Percentiles rank a stretch among this genome's conserved stretches.
These are phyloP conservation scores for Pristionchus entomophagus DNA, from an alignment of 2,888 invertebrate species.

Conservation along the genomic window DNA sequence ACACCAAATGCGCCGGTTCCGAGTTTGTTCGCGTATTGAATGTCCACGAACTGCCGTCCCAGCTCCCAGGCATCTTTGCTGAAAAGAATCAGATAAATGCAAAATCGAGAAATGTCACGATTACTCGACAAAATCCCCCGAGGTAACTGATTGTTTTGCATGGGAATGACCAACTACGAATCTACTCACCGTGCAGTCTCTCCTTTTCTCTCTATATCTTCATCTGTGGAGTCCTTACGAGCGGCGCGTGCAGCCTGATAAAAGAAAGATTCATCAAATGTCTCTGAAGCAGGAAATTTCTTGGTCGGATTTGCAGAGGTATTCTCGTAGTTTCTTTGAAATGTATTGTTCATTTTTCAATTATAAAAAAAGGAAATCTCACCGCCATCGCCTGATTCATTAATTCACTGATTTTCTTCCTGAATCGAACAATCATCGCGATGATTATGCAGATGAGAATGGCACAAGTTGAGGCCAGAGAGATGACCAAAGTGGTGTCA, in stretches of 20 bases:
- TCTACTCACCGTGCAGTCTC: not conserved
- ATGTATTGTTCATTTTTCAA: no score
- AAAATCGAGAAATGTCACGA: no score
- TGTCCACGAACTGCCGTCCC: not conserved
- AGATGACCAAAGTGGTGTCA: not conserved
- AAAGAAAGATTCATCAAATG: not conserved
- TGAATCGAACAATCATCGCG: not conserved
- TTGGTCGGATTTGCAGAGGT: no score
- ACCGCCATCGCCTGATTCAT: not conserved
- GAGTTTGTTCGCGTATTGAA: not conserved
- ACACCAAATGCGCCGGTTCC: constrained; percentile 23
- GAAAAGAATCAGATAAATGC: no score
- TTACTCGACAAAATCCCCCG: no score
- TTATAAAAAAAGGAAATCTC: no score
- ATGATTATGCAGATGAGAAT: not conserved
- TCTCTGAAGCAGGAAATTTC: no score
- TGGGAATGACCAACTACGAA: not conserved
- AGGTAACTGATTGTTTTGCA: no score
- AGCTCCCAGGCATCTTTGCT: constrained; percentile 1
- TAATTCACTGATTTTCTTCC: not conserved
- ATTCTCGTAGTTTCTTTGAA: no score
- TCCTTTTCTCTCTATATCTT: not conserved
- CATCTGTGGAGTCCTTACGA: not conserved
- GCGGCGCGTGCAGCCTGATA: not conserved
- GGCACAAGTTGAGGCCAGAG: not conserved